Conservation (phyloP, 1,140 invertebrate genomes). For the Drosophila mayri region DNA sequence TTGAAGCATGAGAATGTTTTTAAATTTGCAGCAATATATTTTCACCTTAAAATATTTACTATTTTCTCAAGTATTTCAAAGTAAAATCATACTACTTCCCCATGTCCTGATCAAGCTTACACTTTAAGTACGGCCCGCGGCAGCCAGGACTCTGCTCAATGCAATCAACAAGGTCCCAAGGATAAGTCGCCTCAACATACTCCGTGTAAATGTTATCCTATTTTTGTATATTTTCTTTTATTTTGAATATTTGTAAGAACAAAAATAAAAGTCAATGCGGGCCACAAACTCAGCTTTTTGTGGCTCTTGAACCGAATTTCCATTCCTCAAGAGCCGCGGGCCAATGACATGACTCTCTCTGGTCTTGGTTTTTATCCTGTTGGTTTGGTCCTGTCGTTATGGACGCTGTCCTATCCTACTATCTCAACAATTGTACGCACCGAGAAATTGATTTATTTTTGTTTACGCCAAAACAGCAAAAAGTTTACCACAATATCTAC, state of each 20-base stretch:
- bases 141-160: conserved; percentile 12
- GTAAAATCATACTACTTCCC: neutral
- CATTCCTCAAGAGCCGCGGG: conserved; percentile 44
- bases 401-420: conserved; percentile 46
- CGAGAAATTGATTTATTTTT: conserved; percentile 83
- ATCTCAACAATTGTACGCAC: conserved; percentile 46
- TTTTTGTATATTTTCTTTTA: conserved; percentile 4
- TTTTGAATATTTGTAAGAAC: conserved; percentile 30
- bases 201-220: conserved; percentile 28
- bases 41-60: neutral
- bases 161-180: conserved; percentile 40
- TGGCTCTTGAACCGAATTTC: conserved; percentile 25
- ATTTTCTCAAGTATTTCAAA: neutral
- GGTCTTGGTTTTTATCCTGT: conserved; percentile 31
- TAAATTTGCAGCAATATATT: no score
- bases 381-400: conserved; percentile 64
- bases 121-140: conserved; percentile 15
- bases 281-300: conserved; percentile 9
- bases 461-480: conserved; percentile 67
- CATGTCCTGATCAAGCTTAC: conserved; percentile 9
- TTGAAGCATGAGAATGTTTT: neutral
- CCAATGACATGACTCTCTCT: conserved; percentile 56
- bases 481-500: conserved; percentile 46
- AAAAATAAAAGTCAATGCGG: conserved; percentile 22
- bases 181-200: conserved; percentile 26